Evolutionary conservation across 2,888 invertebrate species (phyloP).

Genomic region (Xylophagus ater): DNA sequence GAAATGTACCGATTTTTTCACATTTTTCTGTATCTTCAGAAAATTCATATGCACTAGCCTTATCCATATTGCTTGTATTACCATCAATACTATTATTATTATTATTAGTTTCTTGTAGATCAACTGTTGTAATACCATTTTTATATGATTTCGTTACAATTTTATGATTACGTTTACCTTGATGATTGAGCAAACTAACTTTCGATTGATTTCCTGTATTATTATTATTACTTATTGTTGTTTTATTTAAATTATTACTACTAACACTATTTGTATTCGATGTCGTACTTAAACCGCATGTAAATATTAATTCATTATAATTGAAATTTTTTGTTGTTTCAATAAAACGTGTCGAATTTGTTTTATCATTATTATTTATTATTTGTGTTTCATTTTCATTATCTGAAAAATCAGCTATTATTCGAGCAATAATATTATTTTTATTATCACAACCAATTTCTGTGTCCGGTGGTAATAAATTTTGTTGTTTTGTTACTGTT

Average conservation of each 20-base stretch:
- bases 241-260: slow-evolving; percentile 12
- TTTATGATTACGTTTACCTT: slow-evolving; percentile 30
- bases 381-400: slow-evolving; percentile 45
- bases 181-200: slow-evolving; percentile 24
- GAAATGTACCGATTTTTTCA: slow-evolving; percentile 75
- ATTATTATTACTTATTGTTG: slow-evolving; percentile 13
- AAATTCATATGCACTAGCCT: slow-evolving; percentile 60
- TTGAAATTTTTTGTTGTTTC: slow-evolving; percentile 24
- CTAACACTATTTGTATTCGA: slow-evolving; percentile 13
- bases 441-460: slow-evolving; percentile 38
- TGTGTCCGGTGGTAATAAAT: slow-evolving; percentile 25
- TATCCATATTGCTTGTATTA: slow-evolving; percentile 47
- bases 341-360: no score
- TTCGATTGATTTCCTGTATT: slow-evolving; percentile 15
- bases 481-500: no score
- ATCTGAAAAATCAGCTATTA: slow-evolving; percentile 52
- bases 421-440: slow-evolving; percentile 49
- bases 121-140: slow-evolving; percentile 34
- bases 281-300: slow-evolving; percentile 27
- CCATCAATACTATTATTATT: background rate
- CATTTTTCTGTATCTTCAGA: slow-evolving; percentile 74
- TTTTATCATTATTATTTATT: slow-evolving; percentile 28
- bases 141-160: slow-evolving; percentile 37
- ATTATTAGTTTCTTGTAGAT: slow-evolving; percentile 25
- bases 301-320: slow-evolving; percentile 45